Percentiles rank a stretch among this genome's conserved stretches.
phyloP scores from a whole-genome alignment of 2,113 vertebrate genomes.

The Hystrix brachyura region DNA sequence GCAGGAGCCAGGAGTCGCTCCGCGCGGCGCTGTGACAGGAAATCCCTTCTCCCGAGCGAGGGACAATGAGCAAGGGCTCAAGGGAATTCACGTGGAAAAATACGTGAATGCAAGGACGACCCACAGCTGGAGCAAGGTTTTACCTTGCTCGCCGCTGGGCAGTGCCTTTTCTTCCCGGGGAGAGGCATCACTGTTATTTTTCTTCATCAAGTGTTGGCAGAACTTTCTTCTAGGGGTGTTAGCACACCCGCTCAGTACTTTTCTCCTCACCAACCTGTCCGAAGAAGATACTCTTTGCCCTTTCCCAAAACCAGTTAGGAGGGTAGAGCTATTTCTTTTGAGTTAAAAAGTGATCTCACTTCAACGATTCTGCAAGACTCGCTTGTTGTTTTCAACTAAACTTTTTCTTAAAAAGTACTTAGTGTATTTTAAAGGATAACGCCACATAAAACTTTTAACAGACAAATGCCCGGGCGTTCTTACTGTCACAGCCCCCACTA shows the following conservation, averaged over 20 bases:
- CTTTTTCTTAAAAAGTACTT: background rate
- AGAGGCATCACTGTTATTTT: background rate
- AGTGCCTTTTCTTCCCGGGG: background rate
- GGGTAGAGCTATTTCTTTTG: background rate
- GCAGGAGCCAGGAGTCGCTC: background rate
- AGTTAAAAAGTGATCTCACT: background rate
- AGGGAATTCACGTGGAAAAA: slow-evolving; percentile 78
- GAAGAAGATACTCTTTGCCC: background rate
- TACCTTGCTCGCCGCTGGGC: background rate
- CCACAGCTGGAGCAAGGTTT: slow-evolving; percentile 42
- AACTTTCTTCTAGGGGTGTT: background rate
- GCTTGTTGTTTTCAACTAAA: background rate
- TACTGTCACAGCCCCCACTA: background rate
- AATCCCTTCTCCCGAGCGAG: slow-evolving; percentile 57
- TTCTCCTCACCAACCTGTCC: background rate
- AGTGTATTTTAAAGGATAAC: background rate
- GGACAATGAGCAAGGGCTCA: slow-evolving; percentile 63
- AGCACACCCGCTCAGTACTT: background rate
- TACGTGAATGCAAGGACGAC: slow-evolving; percentile 43
- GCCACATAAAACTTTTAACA: background rate
- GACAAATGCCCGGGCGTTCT: slow-evolving; percentile 17
- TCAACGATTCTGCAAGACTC: background rate
- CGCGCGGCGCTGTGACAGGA: background rate
- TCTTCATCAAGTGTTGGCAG: slow-evolving; percentile 8
- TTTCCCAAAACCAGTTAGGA: background rate